Evolutionary conservation across 2,797 vertebrate genomes (phyloP), one percentile per base, ranked within the genome.

Genomic region (Cygnus olor): DNA sequence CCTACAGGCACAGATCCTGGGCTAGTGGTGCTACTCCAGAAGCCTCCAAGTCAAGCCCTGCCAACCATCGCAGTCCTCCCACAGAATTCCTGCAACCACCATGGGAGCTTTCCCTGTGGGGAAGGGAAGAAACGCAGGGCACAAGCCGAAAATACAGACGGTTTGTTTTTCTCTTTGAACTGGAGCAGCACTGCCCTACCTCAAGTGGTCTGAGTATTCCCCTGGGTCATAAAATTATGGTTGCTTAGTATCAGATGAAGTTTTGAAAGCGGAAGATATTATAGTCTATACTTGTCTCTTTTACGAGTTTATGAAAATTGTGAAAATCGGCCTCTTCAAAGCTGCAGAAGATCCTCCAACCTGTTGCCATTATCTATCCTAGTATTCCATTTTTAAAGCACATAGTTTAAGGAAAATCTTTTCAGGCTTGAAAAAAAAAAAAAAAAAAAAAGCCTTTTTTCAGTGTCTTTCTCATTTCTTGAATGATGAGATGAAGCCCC

Each of bases 41-140:
- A 82, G 64, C 2, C 61, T 85, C 28, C 8, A 70, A 94, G 40
- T 18, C 86, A 73, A 71, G 64, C 86, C 32, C 86, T 89, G 74
- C 90, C 92, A 93, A 80, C 69, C 72, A 6, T n/a, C 81, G 73
- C 92, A 32, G 14, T 60, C 95, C 89, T 94, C 94, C 84, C 90
- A 51, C 92, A 36, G 81, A 66, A 80, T 85, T 92, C 94, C 87
- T 9, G 40, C 3, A 58, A 49, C 84, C 54, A 81, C 88, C 72
- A 30, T 38, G 63, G 80, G 70, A 96, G 70, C 54, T 85, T 77
- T 92, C 14, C 53, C 63, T 68, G 25, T 6, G 56, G 53, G 84
- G 84, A 93, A 4, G 2, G 92, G 80, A 42, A 80, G 65, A 84
- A 95, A 64, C 3, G 0, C 47, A 68, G 77, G 72, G 89, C 82